Percentiles rank a stretch among this genome's conserved stretches.
Evolutionary conservation across 2,113 vertebrate species (phyloP).

Genomic region (Notothenia coriiceps): DNA sequence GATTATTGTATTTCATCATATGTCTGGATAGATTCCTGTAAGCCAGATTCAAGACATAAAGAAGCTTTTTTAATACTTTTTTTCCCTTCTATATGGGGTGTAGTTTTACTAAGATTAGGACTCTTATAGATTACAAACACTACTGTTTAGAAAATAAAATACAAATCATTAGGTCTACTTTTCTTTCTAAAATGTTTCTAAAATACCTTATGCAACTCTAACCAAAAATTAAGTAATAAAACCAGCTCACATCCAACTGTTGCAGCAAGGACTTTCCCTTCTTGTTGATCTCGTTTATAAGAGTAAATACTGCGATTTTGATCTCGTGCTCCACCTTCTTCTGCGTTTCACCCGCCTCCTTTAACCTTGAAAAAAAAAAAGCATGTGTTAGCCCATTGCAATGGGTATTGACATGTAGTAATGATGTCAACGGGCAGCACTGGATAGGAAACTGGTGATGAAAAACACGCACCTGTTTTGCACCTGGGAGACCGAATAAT

Average conservation of each 20-base stretch:
- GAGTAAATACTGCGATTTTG: constrained; percentile 99
- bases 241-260: constrained; percentile 92
- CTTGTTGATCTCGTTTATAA: constrained; percentile 99
- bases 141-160: background rate
- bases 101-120: constrained; percentile 10
- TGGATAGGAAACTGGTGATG: background rate
- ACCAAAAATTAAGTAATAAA: background rate
- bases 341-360: constrained; percentile 97
- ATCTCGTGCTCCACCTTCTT: constrained; percentile 98
- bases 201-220: background rate
- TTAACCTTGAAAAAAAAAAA: constrained; percentile 86
- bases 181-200: no score
- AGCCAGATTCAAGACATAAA: no score
- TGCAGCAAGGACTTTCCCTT: constrained; percentile 98
- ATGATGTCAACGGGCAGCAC: background rate
- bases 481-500: constrained; percentile 95
- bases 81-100: background rate
- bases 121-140: no score
- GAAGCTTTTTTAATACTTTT: no score
- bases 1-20: no score
- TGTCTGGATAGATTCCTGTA: no score
- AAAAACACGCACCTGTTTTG: constrained; percentile 90
- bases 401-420: background rate
- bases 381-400: background rate
- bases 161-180: no score